These are phyloP conservation scores for Ischnus inquisitorius DNA, from an alignment of 2,888 invertebrate genomes.

Conservation along the genomic window DNA sequence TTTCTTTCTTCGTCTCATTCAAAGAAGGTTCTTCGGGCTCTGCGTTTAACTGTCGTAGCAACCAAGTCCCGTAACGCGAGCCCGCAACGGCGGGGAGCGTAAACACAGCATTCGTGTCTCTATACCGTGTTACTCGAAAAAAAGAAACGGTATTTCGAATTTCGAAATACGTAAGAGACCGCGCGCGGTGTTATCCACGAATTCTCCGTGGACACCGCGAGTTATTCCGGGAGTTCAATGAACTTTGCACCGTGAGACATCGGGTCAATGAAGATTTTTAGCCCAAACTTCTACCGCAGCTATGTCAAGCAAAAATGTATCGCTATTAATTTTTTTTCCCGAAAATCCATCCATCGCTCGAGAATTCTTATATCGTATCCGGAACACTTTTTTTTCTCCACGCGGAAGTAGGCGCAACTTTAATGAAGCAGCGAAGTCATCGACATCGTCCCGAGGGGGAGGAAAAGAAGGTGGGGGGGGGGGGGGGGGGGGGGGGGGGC, in stretches of 20 bases:
- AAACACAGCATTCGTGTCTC: slow-evolving; percentile 25
- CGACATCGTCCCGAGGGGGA: slow-evolving; percentile 49
- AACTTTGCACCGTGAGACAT: slow-evolving; percentile 48
- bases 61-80: slow-evolving; percentile 62
- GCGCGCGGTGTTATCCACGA: neutral
- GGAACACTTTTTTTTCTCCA: neutral
- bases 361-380: neutral
- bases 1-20: neutral
- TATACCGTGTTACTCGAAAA: neutral
- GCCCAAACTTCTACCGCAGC: neutral
- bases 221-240: slow-evolving; percentile 55
- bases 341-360: neutral
- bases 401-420: slow-evolving; percentile 6
- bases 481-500: slow-evolving; percentile 27
- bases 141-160: slow-evolving; percentile 69
- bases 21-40: slow-evolving; percentile 9
- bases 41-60: slow-evolving; percentile 20
- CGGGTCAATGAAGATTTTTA: neutral
- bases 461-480: slow-evolving; percentile 39
- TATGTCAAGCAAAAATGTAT: neutral
- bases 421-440: slow-evolving; percentile 51
- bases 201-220: slow-evolving; percentile 26
- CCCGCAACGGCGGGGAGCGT: slow-evolving; percentile 15
- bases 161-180: slow-evolving; percentile 55
- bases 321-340: neutral